Percentiles rank a stretch among this genome's conserved stretches.
phyloP scores from a whole-genome alignment of 1,140 invertebrate species.

The Lucilia cuprina region DNA sequence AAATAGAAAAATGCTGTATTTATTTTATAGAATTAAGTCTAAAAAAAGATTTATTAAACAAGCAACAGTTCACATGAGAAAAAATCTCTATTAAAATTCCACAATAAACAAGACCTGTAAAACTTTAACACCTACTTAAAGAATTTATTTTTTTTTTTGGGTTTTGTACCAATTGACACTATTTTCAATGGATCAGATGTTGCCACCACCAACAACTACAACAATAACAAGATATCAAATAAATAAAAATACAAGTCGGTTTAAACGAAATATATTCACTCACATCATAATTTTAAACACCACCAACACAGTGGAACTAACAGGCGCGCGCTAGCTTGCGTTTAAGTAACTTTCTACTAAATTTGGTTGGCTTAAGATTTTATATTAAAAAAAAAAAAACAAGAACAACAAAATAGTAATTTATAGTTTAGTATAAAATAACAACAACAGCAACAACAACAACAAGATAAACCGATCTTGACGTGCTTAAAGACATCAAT shows the following conservation, averaged over 20 bases:
- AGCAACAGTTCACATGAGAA: background rate
- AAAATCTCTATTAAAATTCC: background rate
- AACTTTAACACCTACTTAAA: conserved; percentile 1
- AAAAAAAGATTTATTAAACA: background rate
- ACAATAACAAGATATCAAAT: background rate
- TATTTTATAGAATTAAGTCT: no score
- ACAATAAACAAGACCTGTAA: background rate
- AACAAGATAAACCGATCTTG: background rate
- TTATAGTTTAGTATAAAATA: background rate
- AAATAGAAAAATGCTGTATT: no score
- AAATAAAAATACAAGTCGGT: background rate
- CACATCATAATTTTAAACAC: background rate
- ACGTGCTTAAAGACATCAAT: conserved; percentile 11
- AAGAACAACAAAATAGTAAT: background rate
- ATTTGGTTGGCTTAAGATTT: background rate
- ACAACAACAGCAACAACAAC: background rate
- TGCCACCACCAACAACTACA: background rate
- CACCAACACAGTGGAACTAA: background rate
- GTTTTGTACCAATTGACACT: background rate
- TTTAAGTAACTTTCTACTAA: conserved; percentile 11
- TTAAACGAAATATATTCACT: background rate
- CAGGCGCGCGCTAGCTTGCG: background rate
- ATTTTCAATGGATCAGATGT: background rate
- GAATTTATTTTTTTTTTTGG: background rate
- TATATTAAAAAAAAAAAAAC: background rate